Conservation (phyloP, 2,797 vertebrate genomes). For the Enteromius afrohamiltoni region DNA sequence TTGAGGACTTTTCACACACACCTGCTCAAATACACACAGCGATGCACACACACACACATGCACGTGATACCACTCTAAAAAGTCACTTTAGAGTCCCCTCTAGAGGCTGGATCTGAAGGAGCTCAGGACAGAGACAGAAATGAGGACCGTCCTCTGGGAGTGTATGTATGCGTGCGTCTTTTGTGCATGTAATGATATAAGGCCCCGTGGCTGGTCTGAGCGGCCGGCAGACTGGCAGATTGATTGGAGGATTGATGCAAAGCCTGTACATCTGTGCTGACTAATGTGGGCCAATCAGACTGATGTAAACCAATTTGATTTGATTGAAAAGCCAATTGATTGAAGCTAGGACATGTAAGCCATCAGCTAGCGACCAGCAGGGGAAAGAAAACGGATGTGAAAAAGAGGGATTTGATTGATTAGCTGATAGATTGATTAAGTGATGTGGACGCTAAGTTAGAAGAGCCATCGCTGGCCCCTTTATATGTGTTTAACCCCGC, state of each 20-base stretch:
- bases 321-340: conserved; percentile 49
- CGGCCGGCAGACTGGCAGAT: conserved; percentile 27
- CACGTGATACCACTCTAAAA: conserved; percentile 75
- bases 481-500: conserved; percentile 36
- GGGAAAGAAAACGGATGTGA: conserved; percentile 18
- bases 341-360: conserved; percentile 38
- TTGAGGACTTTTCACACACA: neutral
- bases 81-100: conserved; percentile 81
- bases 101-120: conserved; percentile 84
- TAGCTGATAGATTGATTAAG: conserved; percentile 51
- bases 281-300: conserved; percentile 54
- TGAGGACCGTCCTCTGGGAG: conserved; percentile 54
- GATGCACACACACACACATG: conserved; percentile 62
- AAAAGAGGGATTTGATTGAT: conserved; percentile 49
- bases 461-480: conserved; percentile 6
- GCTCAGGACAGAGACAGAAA: conserved; percentile 68
- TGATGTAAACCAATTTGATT: conserved; percentile 50
- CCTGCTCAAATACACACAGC: neutral
- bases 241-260: conserved; percentile 51
- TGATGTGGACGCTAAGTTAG: conserved; percentile 58
- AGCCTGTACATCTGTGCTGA: conserved; percentile 41
- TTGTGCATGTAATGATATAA: conserved; percentile 63
- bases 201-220: conserved; percentile 26
- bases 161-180: conserved; percentile 29
- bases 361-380: conserved; percentile 18